Percentiles rank a stretch among this genome's conserved stretches.
These are phyloP conservation scores for Cryptocephalus moraei DNA, from an alignment of 2,888 invertebrate species.

Conservation along the genomic window DNA sequence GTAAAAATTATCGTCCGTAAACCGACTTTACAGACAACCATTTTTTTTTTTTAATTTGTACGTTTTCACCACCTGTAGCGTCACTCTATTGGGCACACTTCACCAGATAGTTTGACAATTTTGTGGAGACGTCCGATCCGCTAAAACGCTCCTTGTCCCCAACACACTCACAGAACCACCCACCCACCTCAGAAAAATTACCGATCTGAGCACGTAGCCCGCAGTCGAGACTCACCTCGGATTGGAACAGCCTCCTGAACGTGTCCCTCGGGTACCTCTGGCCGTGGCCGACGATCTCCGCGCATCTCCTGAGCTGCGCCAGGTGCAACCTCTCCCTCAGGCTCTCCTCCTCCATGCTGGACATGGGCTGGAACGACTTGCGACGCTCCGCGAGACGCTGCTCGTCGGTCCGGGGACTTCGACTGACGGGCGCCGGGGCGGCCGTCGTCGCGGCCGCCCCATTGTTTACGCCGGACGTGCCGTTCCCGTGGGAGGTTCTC, in stretches of 20 bases:
- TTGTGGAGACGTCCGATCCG: too few species aligned
- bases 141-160: too few species aligned
- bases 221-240: conserved; percentile 50
- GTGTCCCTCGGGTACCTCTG: conserved; percentile 53
- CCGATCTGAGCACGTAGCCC: too few species aligned
- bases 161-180: too few species aligned
- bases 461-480: conserved; percentile 5
- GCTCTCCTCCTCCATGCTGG: conserved; percentile 62
- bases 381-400: conserved; percentile 24
- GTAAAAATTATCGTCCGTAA: too few species aligned
- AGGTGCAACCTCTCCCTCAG: conserved; percentile 50
- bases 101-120: too few species aligned
- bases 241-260: conserved; percentile 55
- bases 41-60: too few species aligned
- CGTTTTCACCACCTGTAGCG: too few species aligned
- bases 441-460: conserved; percentile 6
- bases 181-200: too few species aligned
- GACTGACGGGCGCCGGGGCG: conserved; percentile 6
- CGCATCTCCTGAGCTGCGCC: conserved; percentile 53
- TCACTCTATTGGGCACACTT: too few species aligned
- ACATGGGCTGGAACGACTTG: conserved; percentile 39
- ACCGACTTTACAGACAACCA: too few species aligned
- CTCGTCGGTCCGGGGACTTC: conserved; percentile 11
- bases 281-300: conserved; percentile 53
- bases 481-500: too few species aligned